These are phyloP conservation scores for Nanger granti DNA, from an alignment of 2,113 vertebrate genomes.

Conservation along the genomic window DNA sequence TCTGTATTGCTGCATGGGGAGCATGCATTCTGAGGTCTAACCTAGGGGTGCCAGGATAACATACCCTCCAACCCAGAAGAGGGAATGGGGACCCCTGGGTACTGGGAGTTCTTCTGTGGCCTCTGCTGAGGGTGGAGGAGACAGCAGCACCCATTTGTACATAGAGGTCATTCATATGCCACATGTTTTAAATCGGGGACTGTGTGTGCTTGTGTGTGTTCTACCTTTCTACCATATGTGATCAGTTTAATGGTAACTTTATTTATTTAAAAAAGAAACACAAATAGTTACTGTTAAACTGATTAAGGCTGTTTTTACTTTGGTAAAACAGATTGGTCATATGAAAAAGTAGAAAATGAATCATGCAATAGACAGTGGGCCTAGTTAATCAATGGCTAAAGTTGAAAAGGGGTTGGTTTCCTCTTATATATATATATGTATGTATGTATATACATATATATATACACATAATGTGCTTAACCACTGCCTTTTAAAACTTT, in stretches of 20 bases:
- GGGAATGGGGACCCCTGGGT: neutral
- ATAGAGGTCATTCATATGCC: slow-evolving; percentile 49
- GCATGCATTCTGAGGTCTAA: slow-evolving; percentile 43
- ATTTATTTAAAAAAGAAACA: slow-evolving; percentile 71
- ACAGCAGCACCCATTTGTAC: slow-evolving; percentile 45
- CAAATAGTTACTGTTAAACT: slow-evolving; percentile 68
- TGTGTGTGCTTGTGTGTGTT: slow-evolving; percentile 37
- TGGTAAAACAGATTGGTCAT: slow-evolving; percentile 51
- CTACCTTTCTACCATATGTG: slow-evolving; percentile 49
- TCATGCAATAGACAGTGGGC: slow-evolving; percentile 34
- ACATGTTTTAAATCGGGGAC: slow-evolving; percentile 23
- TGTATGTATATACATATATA: neutral
- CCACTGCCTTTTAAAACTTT: slow-evolving; percentile 75
- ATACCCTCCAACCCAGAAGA: neutral
- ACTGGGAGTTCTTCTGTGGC: neutral
- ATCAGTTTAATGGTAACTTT: slow-evolving; percentile 72
- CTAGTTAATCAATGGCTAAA: slow-evolving; percentile 52
- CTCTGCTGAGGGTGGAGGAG: neutral
- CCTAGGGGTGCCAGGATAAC: neutral
- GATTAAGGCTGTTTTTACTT: slow-evolving; percentile 65
- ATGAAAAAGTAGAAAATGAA: slow-evolving; percentile 47
- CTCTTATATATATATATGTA: slow-evolving; percentile 34
- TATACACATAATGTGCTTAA: slow-evolving; percentile 68
- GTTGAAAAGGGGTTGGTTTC: slow-evolving; percentile 63
- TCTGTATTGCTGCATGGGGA: neutral